These are phyloP conservation scores for Oncorhynchus mykiss DNA, from an alignment of 2,113 vertebrate genomes.

Conservation along the genomic window DNA sequence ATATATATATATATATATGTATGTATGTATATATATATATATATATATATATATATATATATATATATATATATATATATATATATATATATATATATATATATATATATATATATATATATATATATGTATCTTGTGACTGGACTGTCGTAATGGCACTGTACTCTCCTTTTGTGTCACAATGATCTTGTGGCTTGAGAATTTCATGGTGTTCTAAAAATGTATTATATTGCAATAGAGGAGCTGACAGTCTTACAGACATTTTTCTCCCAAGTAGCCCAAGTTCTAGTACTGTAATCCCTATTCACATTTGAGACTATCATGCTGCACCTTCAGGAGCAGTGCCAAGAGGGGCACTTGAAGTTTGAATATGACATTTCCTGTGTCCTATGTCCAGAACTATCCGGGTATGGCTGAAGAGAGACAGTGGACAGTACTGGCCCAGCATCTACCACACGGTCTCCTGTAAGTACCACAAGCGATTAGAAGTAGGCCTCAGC, in stretches of 20 bases:
- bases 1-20: no score
- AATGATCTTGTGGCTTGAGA: no score
- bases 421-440: conserved; percentile 97
- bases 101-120: no score
- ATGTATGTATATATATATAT: no score
- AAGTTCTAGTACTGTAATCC: neutral
- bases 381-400: conserved; percentile 71
- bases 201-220: neutral
- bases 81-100: no score
- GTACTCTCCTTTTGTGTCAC: no score
- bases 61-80: no score
- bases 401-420: conserved; percentile 93
- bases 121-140: no score
- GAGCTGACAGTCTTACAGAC: neutral
- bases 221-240: neutral
- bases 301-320: neutral
- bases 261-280: neutral
- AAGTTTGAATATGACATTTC: conserved; percentile 18
- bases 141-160: no score
- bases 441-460: conserved; percentile 94
- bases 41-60: no score
- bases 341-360: neutral
- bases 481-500: no score
- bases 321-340: neutral
- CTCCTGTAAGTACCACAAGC: conserved; percentile 81